These are phyloP conservation scores for Serrognathus titanus DNA, from an alignment of 2,888 invertebrate genomes.

Conservation along the genomic window DNA sequence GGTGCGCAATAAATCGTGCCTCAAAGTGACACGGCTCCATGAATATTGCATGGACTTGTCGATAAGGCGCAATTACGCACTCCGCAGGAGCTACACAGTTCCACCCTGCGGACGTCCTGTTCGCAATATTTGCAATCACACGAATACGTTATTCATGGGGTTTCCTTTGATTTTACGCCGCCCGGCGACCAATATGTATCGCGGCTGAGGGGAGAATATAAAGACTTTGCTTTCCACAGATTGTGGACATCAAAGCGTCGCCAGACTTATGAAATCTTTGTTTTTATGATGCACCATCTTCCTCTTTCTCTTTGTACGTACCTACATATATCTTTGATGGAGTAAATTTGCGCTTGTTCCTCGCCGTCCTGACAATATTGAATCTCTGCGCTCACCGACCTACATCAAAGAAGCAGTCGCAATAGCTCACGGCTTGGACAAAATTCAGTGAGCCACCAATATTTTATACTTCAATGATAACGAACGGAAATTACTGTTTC, in stretches of 20 bases:
- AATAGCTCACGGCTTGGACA: conserved; percentile 19
- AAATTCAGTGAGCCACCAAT: conserved; percentile 12
- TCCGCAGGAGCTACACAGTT: conserved; percentile 17
- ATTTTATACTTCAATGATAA: neutral
- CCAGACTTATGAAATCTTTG: conserved; percentile 39
- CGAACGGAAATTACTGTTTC: too few relatives aligned
- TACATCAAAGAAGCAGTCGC: conserved; percentile 23
- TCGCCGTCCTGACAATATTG: conserved; percentile 23
- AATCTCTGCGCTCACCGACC: conserved; percentile 20
- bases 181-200: conserved; percentile 40
- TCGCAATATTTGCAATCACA: conserved; percentile 33
- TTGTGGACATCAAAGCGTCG: conserved; percentile 38
- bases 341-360: conserved; percentile 21
- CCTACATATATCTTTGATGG: conserved; percentile 8
- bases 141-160: conserved; percentile 35
- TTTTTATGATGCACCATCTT: conserved; percentile 32
- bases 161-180: conserved; percentile 39
- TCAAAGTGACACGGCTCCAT: conserved; percentile 41
- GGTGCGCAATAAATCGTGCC: conserved; percentile 40
- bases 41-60: conserved; percentile 43
- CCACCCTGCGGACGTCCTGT: conserved; percentile 15
- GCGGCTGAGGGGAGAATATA: conserved; percentile 31
- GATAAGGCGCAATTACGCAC: conserved; percentile 40
- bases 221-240: conserved; percentile 31
- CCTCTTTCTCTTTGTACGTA: neutral